Base-by-base conservation (phyloP, 2,797 vertebrate species). In the Periophthalmus magnuspinnatus region DNA sequence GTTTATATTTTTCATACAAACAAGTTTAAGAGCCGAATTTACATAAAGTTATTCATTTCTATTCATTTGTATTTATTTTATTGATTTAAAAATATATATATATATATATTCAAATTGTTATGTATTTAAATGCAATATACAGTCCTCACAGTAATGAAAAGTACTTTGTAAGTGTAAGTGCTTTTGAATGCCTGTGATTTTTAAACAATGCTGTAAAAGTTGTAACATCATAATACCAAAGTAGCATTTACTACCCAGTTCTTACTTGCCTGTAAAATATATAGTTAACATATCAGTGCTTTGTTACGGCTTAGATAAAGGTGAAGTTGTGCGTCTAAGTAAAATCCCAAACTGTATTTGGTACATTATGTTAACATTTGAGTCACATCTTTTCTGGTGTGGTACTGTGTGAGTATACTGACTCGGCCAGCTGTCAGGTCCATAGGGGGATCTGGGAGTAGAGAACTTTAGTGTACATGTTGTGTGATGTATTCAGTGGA, bases 401-500 rank as follows among this genome's bases (percentile, higher is more conserved):
- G 76, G 78, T 78, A 75, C 10, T 11, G 38, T 41, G 38, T 2
- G 5, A 41, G 38, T 41, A 41, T 41, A 41, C 76, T 17, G 50
- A 72, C 57, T 65, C 34, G 55, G 74, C 65, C 59, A 76, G 77
- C 71, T 88, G 83, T 75, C 72, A 59, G 75, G 73, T 79, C 78
- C 79, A 72, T 64, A 54, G 67, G 78, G 78, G 68, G 10, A 1
- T 68, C 52, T 77, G 74, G 71, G 50, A 14, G 60, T 57, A 32
- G 58, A 81, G 70, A 80, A 64, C 81, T 70, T 81, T 88, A 90
- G 67, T 88, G 76, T 87, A 72, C 84, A 79, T 81, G 71, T 70
- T 56, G 85, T 84, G 86, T 84, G 72, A 90, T 84, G 76, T 79
- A 85, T 87, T 88, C 79, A 79, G 75, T 68, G 68, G 63, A 84